Base-by-base conservation (phyloP, 2,888 invertebrate species). In the Caenorhabditis sp. region DNA sequence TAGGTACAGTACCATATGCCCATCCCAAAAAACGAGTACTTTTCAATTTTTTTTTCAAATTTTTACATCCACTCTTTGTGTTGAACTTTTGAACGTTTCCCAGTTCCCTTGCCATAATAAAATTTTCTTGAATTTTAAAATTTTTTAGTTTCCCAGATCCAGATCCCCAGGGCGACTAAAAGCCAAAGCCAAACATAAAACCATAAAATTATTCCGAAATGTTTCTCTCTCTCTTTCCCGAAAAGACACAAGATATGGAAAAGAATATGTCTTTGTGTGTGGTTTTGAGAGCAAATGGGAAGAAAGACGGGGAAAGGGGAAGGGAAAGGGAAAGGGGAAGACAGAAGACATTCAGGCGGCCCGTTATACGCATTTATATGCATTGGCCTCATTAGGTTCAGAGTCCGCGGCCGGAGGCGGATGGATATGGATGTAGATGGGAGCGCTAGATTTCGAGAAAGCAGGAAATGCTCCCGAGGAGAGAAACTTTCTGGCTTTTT, bases 301-400 rank as follows among this genome's bases (percentile, higher is more conserved):
- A 53, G 26, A 26, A 22, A 20, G 4, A 55, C n/a, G n/a, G n/a
- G n/a, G n/a, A n/a, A n/a, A n/a, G n/a, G n/a, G n/a, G n/a, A 26
- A 28, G n/a, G 2, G n/a, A 24, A 51, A 9, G 24, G 8, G 51
- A 22, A 22, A 9, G 11, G 24, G 11, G 11, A 2, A 13, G 6
- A 13, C 13, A 50, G 58, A 58, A 50, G 26, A 22, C 18, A 26
- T 44, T 62, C 15, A 56, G 24, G 65, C 20, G 51, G 24, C 37
- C 47, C 47, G 47, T 47, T 47, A 47, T 47, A 47, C 47, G 18
- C 40, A 74, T 64, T 72, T 60, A 61, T 76, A 76, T 76, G 76
- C 76, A 76, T 76, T 76, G 76, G 76, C 76, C 76, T 76, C 76
- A 76, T 76, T 76, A 76, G 76, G 76, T 47, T 72, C 37, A n/a